Evolutionary conservation across 1,140 invertebrate species (phyloP).

Genomic region (Penaeus vannamei): DNA sequence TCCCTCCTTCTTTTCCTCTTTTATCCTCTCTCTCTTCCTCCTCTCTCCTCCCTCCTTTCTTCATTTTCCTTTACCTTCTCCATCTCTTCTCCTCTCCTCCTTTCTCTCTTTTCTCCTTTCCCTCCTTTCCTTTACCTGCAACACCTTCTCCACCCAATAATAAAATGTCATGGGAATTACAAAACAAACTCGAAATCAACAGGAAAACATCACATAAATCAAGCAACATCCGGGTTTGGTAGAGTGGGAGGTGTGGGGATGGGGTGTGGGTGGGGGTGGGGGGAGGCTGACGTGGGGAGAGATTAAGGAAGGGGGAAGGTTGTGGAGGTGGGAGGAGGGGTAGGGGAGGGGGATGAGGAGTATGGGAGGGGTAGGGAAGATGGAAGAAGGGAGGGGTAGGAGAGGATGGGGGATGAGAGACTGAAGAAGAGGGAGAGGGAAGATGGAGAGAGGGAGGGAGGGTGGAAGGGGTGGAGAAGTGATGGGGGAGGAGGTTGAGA

Average conservation of each 20-base stretch:
- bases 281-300: background rate
- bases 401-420: background rate
- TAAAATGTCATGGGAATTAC: too few relatives aligned
- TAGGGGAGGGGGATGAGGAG: background rate
- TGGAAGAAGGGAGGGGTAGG: background rate
- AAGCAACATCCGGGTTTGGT: too few relatives aligned
- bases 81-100: background rate
- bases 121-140: background rate
- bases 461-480: background rate
- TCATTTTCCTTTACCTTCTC: background rate
- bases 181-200: too few relatives aligned
- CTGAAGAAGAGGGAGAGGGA: background rate
- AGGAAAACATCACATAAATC: too few relatives aligned
- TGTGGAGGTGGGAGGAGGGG: too few relatives aligned
- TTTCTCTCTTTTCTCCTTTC: background rate
- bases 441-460: background rate
- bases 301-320: background rate
- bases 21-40: background rate
- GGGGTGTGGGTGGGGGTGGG: background rate
- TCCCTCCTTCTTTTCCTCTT: background rate
- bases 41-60: background rate
- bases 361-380: background rate
- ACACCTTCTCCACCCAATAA: background rate
- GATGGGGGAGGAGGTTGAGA: background rate
- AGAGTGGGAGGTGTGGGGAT: too few relatives aligned